Evolutionary conservation across 1,140 invertebrate species (phyloP).

Genomic region (Drosophila suzukii): DNA sequence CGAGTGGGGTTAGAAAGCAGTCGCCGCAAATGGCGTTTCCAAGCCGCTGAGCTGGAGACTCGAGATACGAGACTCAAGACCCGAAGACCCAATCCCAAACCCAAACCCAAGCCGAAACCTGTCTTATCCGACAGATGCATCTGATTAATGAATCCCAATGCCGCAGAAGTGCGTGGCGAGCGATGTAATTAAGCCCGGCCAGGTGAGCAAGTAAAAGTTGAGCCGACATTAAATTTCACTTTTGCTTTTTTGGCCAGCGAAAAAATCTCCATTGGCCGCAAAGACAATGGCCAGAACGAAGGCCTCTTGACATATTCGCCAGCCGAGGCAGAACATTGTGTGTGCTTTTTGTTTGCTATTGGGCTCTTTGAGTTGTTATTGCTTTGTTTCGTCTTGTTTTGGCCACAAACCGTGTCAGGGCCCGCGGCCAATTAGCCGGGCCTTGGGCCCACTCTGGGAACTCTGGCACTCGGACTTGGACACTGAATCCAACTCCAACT

Average conservation of each 20-base stretch:
- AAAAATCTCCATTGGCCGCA: neutral
- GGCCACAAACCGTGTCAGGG: conserved; percentile 39
- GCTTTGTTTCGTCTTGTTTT: neutral
- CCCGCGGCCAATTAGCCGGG: conserved; percentile 41
- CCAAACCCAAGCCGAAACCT: conserved; percentile 23
- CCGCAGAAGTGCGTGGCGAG: conserved; percentile 73
- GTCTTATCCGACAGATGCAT: conserved; percentile 80
- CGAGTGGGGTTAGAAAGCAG: conserved; percentile 25
- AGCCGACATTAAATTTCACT: conserved; percentile 68
- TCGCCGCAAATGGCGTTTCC: conserved; percentile 7
- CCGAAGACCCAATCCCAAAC: conserved; percentile 8
- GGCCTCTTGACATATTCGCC: conserved; percentile 46
- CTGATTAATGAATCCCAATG: conserved; percentile 79
- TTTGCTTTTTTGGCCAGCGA: conserved; percentile 55
- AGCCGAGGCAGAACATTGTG: conserved; percentile 28
- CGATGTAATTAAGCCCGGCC: conserved; percentile 70
- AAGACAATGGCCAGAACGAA: conserved; percentile 31
- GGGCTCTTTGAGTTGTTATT: neutral
- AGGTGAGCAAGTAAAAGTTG: conserved; percentile 55
- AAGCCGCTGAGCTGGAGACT: conserved; percentile 36
- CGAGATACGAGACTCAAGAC: no score
- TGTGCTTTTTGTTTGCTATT: neutral
- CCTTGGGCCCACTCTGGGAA: conserved; percentile 47
- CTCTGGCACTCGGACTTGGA: conserved; percentile 13
- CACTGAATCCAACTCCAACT: conserved; percentile 6